A percentile compares a stretch with the other conserved stretches of the same genome.
Conservation (phyloP, 2,888 invertebrate genomes). For the Tethea ocularis region DNA sequence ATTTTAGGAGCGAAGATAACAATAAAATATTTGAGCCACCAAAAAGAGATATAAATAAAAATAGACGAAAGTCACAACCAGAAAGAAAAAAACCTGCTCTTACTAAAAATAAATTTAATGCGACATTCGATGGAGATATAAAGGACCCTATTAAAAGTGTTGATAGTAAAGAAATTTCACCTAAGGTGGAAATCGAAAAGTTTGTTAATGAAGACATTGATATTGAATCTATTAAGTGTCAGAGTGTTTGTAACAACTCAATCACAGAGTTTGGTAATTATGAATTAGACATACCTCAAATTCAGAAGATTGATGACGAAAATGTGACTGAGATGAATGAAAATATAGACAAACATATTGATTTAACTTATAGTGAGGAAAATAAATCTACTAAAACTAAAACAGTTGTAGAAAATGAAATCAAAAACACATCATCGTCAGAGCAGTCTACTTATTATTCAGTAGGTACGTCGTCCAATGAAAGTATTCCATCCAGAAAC, state of each 20-base stretch:
- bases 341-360: conserved; percentile 5
- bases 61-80: conserved; percentile 55
- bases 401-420: conserved; percentile 17
- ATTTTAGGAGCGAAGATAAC: conserved; percentile 20
- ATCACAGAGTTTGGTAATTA: not conserved
- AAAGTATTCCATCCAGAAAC: conserved; percentile 50
- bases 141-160: conserved; percentile 14
- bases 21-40: conserved; percentile 20
- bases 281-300: not conserved
- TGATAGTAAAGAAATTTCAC: not conserved
- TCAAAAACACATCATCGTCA: conserved; percentile 50
- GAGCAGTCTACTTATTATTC: conserved; percentile 59
- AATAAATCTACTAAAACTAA: conserved; percentile 14
- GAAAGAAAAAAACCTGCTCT: conserved; percentile 42
- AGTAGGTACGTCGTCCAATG: conserved; percentile 48
- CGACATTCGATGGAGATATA: conserved; percentile 33
- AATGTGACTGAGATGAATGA: conserved; percentile 7
- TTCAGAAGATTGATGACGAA: not conserved
- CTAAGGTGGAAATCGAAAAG: not conserved
- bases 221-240: not conserved
- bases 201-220: not conserved
- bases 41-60: conserved; percentile 37
- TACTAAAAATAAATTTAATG: conserved; percentile 49
- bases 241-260: not conserved
- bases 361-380: not conserved